Conservation (phyloP, 2,888 invertebrate species). For the Agelastica alni region DNA sequence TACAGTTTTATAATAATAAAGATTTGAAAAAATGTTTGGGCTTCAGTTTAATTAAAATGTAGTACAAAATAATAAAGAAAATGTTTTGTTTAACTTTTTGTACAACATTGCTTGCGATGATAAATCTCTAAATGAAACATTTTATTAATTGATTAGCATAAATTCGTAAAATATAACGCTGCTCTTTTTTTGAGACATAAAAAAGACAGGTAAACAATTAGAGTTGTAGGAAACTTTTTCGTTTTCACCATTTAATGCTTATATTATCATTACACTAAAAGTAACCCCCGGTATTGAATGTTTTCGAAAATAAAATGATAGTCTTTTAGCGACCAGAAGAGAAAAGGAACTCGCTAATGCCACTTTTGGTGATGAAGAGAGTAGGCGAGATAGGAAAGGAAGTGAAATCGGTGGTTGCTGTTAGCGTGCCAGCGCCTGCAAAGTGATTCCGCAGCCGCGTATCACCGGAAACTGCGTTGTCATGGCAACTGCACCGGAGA, state of each 20-base stretch:
- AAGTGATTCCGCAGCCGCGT: slow-evolving; percentile 49
- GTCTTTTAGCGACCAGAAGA: slow-evolving; percentile 8
- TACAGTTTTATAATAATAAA: too few species aligned
- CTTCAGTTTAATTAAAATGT: too few species aligned
- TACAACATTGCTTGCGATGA: too few species aligned
- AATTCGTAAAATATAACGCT: too few species aligned
- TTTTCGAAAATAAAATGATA: slow-evolving; percentile 20
- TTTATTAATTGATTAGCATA: too few species aligned
- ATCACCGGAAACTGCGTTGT: slow-evolving; percentile 48
- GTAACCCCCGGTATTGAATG: not conserved
- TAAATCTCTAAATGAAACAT: too few species aligned
- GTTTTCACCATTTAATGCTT: not conserved
- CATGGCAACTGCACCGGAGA: slow-evolving; percentile 51
- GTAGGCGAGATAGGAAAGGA: slow-evolving; percentile 1
- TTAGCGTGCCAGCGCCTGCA: slow-evolving; percentile 36
- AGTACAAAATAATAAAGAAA: too few species aligned
- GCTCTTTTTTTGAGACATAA: too few species aligned
- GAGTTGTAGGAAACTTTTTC: not conserved
- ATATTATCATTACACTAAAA: not conserved
- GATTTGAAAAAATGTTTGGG: too few species aligned
- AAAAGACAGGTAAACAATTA: not conserved
- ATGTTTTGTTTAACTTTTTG: too few species aligned
- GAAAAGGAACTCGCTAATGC: not conserved
- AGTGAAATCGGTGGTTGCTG: not conserved
- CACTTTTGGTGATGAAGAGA: not conserved